phyloP scores from a whole-genome alignment of 2,797 vertebrate species.

The Brotula barbata region DNA sequence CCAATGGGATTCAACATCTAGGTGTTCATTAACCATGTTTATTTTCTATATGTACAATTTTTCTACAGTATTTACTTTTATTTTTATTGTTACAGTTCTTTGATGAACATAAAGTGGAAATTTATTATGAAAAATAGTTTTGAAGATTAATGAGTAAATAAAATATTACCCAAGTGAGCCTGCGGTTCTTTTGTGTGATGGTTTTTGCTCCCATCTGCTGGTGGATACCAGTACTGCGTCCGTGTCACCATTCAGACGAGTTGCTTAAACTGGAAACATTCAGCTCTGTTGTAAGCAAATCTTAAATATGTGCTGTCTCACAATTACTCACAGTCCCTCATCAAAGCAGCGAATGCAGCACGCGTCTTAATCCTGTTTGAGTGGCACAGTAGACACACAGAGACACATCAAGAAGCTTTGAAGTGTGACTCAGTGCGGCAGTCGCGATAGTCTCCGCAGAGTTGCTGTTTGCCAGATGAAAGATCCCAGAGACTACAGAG shows the following conservation, averaged over 20 bases:
- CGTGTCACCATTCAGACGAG: constrained; percentile 2
- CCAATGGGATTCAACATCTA: constrained; percentile 74
- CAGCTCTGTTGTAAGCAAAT: not conserved
- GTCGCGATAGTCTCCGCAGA: constrained; percentile 54
- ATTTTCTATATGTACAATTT: constrained; percentile 88
- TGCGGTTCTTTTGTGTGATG: constrained; percentile 48
- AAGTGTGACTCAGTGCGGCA: constrained; percentile 59
- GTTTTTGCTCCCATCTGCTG: constrained; percentile 10
- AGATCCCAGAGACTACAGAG: constrained; percentile 60
- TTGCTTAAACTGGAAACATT: not conserved
- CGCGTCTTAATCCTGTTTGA: constrained; percentile 33
- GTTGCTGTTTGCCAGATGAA: constrained; percentile 65
- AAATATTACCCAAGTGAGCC: constrained; percentile 84
- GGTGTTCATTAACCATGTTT: constrained; percentile 82
- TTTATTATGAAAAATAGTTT: constrained; percentile 89
- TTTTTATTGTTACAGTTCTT: constrained; percentile 89
- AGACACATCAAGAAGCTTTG: constrained; percentile 60
- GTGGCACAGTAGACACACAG: constrained; percentile 49
- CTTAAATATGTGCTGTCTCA: too few species aligned
- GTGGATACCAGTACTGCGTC: constrained; percentile 3
- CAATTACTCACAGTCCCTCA: too few species aligned
- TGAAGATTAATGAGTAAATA: constrained; percentile 88
- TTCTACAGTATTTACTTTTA: constrained; percentile 87
- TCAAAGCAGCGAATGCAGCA: constrained; percentile 28
- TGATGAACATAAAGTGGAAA: constrained; percentile 87